Evolutionary conservation across 2,113 vertebrate genomes (phyloP).

Genomic region (Zosterops japonicus): DNA sequence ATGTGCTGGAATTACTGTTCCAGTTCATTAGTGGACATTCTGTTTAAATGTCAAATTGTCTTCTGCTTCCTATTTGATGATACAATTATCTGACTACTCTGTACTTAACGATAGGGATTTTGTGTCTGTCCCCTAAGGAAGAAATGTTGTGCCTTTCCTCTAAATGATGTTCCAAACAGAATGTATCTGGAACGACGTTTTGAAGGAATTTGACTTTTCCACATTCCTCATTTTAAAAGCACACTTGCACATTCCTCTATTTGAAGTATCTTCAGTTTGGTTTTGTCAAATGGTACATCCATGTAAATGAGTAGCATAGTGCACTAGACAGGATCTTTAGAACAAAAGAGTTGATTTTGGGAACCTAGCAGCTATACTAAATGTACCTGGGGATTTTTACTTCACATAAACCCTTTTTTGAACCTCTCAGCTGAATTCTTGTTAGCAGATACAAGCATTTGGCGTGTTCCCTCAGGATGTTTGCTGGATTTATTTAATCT

Average conservation of each 20-base stretch:
- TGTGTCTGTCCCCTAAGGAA: not conserved
- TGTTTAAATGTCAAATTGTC: not conserved
- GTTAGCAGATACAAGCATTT: not conserved
- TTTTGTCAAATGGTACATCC: not conserved
- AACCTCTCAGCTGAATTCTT: not conserved
- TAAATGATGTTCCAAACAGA: not conserved
- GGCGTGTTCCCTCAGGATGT: not conserved
- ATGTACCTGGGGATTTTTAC: not conserved
- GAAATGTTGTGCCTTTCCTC: not conserved
- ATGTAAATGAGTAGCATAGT: not conserved
- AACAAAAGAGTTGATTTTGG: not conserved
- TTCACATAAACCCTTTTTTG: not conserved
- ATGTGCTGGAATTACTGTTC: not conserved
- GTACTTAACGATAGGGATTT: not conserved
- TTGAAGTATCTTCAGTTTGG: not conserved
- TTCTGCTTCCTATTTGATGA: not conserved
- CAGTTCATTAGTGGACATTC: not conserved
- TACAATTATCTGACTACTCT: not conserved
- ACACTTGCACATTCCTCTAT: not conserved
- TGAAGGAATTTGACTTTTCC: not conserved
- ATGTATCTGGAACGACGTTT: not conserved
- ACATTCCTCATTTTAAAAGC: not conserved
- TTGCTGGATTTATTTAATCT: not conserved
- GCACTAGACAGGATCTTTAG: not conserved
- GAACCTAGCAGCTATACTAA: not conserved